These are phyloP conservation scores for Protomyctophum bolini DNA, from an alignment of 2,113 vertebrate genomes.

Conservation along the genomic window DNA sequence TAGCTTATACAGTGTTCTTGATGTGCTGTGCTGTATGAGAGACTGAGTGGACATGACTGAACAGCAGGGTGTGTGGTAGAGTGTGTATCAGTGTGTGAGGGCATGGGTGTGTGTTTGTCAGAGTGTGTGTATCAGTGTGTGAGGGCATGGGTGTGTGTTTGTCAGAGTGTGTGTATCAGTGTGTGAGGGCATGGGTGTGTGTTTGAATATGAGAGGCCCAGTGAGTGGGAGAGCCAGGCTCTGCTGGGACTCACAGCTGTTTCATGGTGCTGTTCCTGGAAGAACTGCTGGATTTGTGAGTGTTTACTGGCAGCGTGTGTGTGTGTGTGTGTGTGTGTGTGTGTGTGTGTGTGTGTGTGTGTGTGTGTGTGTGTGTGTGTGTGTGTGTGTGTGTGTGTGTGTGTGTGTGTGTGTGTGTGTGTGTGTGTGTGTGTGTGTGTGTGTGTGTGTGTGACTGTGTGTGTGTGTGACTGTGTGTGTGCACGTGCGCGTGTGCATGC, in stretches of 20 bases:
- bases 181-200: constrained; percentile 67
- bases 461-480: not conserved
- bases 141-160: constrained; percentile 34
- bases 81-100: constrained; percentile 3
- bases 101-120: not conserved
- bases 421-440: constrained; percentile 42
- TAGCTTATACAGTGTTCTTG: too few relatives aligned
- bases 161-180: constrained; percentile 44
- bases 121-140: constrained; percentile 27
- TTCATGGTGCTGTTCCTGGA: constrained; percentile 75
- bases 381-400: constrained; percentile 6
- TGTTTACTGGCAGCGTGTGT: constrained; percentile 74
- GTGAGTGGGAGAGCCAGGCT: constrained; percentile 71
- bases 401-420: constrained; percentile 51
- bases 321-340: constrained; percentile 47
- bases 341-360: constrained; percentile 22
- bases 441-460: not conserved
- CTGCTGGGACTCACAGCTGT: constrained; percentile 76
- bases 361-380: not conserved
- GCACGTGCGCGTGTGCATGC: constrained; percentile 6
- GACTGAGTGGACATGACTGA: too few relatives aligned
- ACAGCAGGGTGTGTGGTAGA: not conserved
- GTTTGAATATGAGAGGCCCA: constrained; percentile 63
- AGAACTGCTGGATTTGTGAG: constrained; percentile 71
- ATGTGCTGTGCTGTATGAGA: too few relatives aligned